These are phyloP conservation scores for Papilio polyxenes DNA, from an alignment of 1,140 invertebrate species.

Conservation along the genomic window DNA sequence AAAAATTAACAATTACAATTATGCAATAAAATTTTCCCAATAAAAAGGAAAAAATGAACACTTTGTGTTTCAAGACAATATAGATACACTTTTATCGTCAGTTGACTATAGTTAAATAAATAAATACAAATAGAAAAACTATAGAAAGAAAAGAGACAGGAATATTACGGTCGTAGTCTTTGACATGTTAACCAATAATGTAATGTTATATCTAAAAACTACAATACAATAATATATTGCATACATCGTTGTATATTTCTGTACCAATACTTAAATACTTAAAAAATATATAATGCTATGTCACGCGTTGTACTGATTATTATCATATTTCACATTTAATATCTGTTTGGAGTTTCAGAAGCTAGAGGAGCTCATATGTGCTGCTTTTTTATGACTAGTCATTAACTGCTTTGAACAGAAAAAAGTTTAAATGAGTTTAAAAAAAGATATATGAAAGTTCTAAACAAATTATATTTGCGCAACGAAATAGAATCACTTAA, in stretches of 20 bases:
- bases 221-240: slow-evolving; percentile 60
- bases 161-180: slow-evolving; percentile 61
- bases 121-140: slow-evolving; percentile 47
- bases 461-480: neutral
- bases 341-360: neutral
- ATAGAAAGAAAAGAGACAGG: slow-evolving; percentile 46
- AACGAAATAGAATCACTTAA: slow-evolving; percentile 15
- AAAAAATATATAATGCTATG: slow-evolving; percentile 45
- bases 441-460: neutral
- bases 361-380: slow-evolving; percentile 42
- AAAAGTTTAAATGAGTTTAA: slow-evolving; percentile 7
- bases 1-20: slow-evolving; percentile 68
- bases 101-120: slow-evolving; percentile 58
- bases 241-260: slow-evolving; percentile 71
- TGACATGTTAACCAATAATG: slow-evolving; percentile 71
- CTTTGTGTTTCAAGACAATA: slow-evolving; percentile 68
- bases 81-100: slow-evolving; percentile 63
- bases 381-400: slow-evolving; percentile 47
- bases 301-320: slow-evolving; percentile 60
- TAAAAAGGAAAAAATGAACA: slow-evolving; percentile 64
- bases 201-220: slow-evolving; percentile 67
- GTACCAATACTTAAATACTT: slow-evolving; percentile 55
- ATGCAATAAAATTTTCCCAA: slow-evolving; percentile 63
- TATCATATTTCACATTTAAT: slow-evolving; percentile 39
- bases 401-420: slow-evolving; percentile 34